phyloP scores from a whole-genome alignment of 2,797 vertebrate genomes.

The Luscinia megarhynchos region DNA sequence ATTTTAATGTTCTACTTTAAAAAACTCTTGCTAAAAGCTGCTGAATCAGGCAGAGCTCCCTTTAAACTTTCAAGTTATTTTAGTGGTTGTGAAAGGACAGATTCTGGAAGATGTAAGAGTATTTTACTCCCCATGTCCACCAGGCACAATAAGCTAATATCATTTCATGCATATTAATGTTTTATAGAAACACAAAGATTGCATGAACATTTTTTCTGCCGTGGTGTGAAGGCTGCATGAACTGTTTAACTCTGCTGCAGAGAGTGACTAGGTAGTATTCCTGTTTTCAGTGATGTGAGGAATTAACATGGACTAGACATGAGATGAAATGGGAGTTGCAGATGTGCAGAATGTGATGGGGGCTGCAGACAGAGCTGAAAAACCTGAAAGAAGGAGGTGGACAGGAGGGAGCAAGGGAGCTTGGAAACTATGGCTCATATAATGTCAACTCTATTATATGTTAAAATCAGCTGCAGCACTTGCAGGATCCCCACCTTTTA shows the following conservation, averaged over 20 bases:
- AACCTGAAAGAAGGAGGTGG: neutral
- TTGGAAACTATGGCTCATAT: neutral
- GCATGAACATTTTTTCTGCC: neutral
- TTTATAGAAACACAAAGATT: neutral
- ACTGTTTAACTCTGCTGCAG: neutral
- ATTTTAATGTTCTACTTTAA: neutral
- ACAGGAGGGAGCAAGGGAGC: neutral
- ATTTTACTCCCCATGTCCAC: neutral
- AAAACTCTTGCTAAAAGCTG: neutral
- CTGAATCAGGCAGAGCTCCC: neutral
- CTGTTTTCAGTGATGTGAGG: neutral
- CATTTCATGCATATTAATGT: neutral
- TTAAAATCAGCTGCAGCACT: neutral
- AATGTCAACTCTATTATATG: neutral
- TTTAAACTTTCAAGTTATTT: neutral
- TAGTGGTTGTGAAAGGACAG: neutral
- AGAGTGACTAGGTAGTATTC: neutral
- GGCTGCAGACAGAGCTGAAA: neutral
- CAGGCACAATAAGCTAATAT: neutral
- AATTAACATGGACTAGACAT: neutral
- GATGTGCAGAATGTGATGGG: neutral
- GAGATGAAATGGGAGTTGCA: slow-evolving; percentile 17
- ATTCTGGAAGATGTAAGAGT: neutral
- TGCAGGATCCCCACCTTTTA: neutral
- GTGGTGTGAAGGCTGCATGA: neutral